phyloP scores from a whole-genome alignment of 2,797 vertebrate species.

The Myiothlypis chrysogaster region DNA sequence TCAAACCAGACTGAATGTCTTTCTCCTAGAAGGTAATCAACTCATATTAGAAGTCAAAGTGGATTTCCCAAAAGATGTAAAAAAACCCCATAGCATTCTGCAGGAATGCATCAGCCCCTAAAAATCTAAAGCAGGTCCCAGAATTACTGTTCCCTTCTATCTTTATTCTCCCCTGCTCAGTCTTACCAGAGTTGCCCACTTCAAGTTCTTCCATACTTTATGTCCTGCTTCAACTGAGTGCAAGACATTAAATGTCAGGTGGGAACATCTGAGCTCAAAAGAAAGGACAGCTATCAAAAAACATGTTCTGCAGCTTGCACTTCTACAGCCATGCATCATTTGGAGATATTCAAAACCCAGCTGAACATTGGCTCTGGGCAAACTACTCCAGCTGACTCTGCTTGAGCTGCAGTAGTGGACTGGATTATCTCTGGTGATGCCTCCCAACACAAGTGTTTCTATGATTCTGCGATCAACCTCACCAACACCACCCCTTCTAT shows the following conservation, averaged over 20 bases:
- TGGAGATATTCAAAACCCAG: neutral
- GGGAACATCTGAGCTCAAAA: accelerated
- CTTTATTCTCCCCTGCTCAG: neutral
- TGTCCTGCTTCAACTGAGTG: neutral
- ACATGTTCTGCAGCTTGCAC: neutral
- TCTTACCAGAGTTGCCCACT: neutral
- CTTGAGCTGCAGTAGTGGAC: neutral
- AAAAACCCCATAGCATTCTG: accelerated
- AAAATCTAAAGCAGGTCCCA: neutral
- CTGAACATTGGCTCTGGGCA: neutral
- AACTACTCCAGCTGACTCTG: neutral
- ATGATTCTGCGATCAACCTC: neutral
- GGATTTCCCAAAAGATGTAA: neutral
- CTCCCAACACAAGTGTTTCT: neutral
- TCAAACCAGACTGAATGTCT: slow-evolving; percentile 91
- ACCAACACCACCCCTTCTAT: neutral
- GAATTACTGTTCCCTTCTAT: neutral
- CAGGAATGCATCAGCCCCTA: neutral
- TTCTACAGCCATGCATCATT: neutral
- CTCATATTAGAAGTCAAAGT: neutral
- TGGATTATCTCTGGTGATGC: neutral
- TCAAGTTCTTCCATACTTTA: neutral
- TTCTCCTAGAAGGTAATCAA: slow-evolving; percentile 80
- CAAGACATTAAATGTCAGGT: neutral
- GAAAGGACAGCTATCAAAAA: neutral